Base-by-base conservation (phyloP, 2,888 invertebrate species). In the Caenorhabditis sp. region DNA sequence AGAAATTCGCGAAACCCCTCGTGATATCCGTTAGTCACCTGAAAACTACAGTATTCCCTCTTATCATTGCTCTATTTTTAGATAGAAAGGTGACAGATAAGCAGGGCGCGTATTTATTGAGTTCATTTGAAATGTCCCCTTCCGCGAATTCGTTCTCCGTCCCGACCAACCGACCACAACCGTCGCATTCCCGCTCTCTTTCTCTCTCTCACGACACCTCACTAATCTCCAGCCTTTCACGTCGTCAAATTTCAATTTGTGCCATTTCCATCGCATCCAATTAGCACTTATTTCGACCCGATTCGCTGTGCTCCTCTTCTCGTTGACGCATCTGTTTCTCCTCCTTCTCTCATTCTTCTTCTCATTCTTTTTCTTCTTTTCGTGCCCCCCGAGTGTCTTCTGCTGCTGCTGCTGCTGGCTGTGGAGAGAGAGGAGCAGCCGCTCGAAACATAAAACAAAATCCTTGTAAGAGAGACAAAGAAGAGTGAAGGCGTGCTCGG, bases 281-380 rank as follows among this genome's bases (percentile, higher is more conserved):
- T 62, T 71, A 62, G 62, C 62, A 62, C 71, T 71, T 71, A 70
- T 70, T 70, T 70, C 70, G 59, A 53, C 59, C 43, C 53, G 32
- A 27, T 53, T 53, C 55, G 43, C 24, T 39, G 41, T 9, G 6
- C 41, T 27, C 41, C 24, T 37, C 17, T 11, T 45, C 32, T 59
- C 68, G 48, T 68, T 68, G 68, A 50, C 68, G 68, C 66, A 66
- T 66, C 66, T 68, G 68, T 59, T 58, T 59, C 61, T 35, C 53
- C 37, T 41, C 46, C n/a, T 30, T 37, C 24, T 30, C 26, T 30
- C 20, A 35, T n/a, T 45, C 24, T 45, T 22, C 22, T 53, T n/a
- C n/a, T n/a, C n/a, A n/a, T n/a, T n/a, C 46, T 22, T 30, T 37
- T 35, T 30, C 26, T 30, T 30, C 46, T n/a, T 45, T 26, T 45